Base-by-base conservation (phyloP, 2,888 invertebrate genomes). In the Cataglyphis cursor region DNA sequence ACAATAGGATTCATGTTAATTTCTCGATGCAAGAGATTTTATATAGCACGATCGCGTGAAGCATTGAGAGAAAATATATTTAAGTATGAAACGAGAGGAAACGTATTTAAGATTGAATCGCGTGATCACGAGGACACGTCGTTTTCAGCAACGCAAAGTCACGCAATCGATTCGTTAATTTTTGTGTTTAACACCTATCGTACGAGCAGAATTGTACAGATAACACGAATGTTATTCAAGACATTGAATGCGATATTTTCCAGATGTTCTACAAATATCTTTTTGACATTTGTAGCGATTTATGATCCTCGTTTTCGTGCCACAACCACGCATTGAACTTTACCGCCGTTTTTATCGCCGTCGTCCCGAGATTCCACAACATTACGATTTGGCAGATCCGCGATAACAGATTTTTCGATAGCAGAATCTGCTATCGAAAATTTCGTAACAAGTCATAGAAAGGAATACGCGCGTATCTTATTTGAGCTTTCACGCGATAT, bases 191-290 rank as follows among this genome's bases (percentile, higher is more conserved):
- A 24, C 72, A 59, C 12, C 72, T 57, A 72, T 18, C 24, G 18
- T 59, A 35, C 38, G 38, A 72, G 38, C 38, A 72, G 72, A 72
- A 72, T 38, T 10, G 38, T 59, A 21, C 57, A 10, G 10, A 72
- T 54, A 72, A 38, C 18, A 12, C 9, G 12, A 73, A 73, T 41
- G 18, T 41, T 51, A 51, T 51, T 12, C 18, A 24, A 21, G 64
- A 61, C 9, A 74, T 5, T 64, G 21, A 28, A 62, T 21, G 64
- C 41, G 62, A 73, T n/a, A 61, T 21, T 15, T 6, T 15, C 31
- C 21, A 21, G 21, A 44, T 64, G 44, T 15, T 10, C 3, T 48
- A 48, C 31, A 44, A 21, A 31, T 74, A 21, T 41, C 10, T 57
- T 31, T 31, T 41, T 21, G 51, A 2, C 51, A 8, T 44, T 31